Evolutionary conservation across 2,888 invertebrate species (phyloP), one percentile per base, ranked within the genome.

Genomic region (Hydraecia micacea): DNA sequence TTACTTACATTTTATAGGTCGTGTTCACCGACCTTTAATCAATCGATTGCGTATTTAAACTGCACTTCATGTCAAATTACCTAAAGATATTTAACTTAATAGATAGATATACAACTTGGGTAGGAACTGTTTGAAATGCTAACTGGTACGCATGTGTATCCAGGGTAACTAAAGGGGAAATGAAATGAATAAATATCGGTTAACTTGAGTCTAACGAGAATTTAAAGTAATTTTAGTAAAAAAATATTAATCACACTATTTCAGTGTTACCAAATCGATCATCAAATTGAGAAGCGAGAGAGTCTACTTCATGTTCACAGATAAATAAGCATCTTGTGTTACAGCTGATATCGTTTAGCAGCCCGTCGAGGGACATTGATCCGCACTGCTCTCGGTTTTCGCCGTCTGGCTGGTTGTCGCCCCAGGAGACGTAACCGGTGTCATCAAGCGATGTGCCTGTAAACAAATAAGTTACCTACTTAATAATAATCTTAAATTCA

Each of bases 361-460:
- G 84, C 2, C 95, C 95, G 60, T 91, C 90, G 90, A 91, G 94
- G 84, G 93, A 95, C 94, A 96, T 95, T 4, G 94, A 93, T 15
- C 96, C 96, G 74, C 96, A 96, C 3, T 77, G 82, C 81, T 95
- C 94, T 0, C 86, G 86, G 5, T 88, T 92, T 0, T 89, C 92
- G 0, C 93, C 93, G 68, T 95, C 95, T 0, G 96, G 96, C 74
- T 96, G 95, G 1, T 90, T 87, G 63, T 87, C 82, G 6, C 92
- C 93, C 95, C 95, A 96, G 6, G 80, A 82, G 0, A 88, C 79
- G 80, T 94, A 95, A 0, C 96, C 95, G 55, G 92, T 92, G 46
- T 93, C 85, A 46, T 88, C 88, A 68, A 95, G 73, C 0, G 91
- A 39, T 5, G 84, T 86, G 28, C 81, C 83, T 85, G 28, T 5